These are phyloP conservation scores for Simalia tracyae DNA, from an alignment of 2,797 vertebrate species.

Conservation along the genomic window DNA sequence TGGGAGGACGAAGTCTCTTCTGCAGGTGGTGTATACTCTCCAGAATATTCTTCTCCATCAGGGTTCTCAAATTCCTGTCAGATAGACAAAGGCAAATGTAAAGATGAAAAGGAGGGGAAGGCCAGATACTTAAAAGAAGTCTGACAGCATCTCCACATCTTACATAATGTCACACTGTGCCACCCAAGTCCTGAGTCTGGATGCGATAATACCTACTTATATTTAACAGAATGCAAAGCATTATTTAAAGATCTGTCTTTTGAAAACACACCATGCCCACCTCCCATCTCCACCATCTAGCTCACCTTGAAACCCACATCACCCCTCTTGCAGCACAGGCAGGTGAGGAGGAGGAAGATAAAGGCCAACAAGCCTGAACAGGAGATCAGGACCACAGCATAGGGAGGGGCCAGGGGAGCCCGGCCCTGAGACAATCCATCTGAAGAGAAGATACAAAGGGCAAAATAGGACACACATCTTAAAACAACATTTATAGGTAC, in stretches of 20 bases:
- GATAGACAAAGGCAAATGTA: slow-evolving; percentile 15
- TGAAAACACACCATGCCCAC: background rate
- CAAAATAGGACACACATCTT: background rate
- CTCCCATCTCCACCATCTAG: slow-evolving; percentile 7
- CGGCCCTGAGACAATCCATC: slow-evolving; percentile 79
- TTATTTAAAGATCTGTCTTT: background rate
- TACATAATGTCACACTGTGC: background rate
- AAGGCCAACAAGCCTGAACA: slow-evolving; percentile 92
- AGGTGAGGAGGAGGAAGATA: slow-evolving; percentile 91
- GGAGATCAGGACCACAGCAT: slow-evolving; percentile 92
- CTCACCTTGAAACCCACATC: slow-evolving; percentile 95
- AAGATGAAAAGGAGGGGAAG: background rate
- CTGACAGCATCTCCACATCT: background rate
- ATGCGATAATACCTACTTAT: background rate
- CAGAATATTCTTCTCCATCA: slow-evolving; percentile 89
- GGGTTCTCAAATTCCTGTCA: slow-evolving; percentile 91
- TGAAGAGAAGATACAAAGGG: slow-evolving; percentile 24
- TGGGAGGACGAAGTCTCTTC: slow-evolving; percentile 92
- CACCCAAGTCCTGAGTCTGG: background rate
- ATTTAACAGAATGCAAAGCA: background rate
- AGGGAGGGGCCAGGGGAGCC: slow-evolving; percentile 84
- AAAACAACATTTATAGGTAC: background rate
- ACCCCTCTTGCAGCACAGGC: slow-evolving; percentile 90
- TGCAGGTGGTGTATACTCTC: slow-evolving; percentile 87
- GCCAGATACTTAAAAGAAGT: background rate